Evolutionary conservation across 35 echinoderm and acorn worm genomes (phyloP), one percentile per base, ranked within the genome.

Genomic region (Strongylocentrotus purpuratus): DNA sequence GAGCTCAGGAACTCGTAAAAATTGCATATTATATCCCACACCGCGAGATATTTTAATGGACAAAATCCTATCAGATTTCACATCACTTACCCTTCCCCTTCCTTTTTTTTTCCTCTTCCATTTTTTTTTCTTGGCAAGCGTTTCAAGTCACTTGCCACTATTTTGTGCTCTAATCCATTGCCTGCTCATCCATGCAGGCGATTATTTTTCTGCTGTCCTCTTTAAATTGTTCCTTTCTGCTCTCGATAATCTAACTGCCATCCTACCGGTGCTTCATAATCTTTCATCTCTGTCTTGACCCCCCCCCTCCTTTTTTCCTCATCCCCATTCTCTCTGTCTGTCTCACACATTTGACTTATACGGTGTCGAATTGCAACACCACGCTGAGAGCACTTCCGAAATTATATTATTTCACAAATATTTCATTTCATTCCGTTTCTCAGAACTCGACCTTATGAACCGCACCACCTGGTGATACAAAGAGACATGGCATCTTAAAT

Each of bases 21-120:
- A 58, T 93, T 93, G 91, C 91, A 93, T 93, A 93, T 93, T 93
- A 93, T 93, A 93, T 93, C 45, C 46, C 48, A 93, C 91, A 58
- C 91, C 48, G 46, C 91, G 91, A 47, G 91, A 93, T 58, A 50
- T 93, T 93, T 89, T 89, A 89, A 89, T 89, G 87, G 87, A 89
- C 32, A 89, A 46, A 78, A 46, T 89, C 20, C 33, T 31, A 89
- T 89, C 87, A 89, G 87, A 89, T 89, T 89, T 89, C 87, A 31
- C 87, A 45, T 46, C 87, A 46, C 45, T 89, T 89, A 45, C 87
- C 87, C n/a, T 89, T 89, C 87, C 9, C 41, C n/a, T 32, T 89
- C 13, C 33, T 78, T 89, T 31, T 31, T 31, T 89, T 89, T 41
- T n/a, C n/a, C n/a, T n/a, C n/a, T n/a, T n/a, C n/a, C n/a, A n/a